These are phyloP conservation scores for Trematomus loennbergii DNA, from an alignment of 2,113 vertebrate genomes.

Conservation along the genomic window DNA sequence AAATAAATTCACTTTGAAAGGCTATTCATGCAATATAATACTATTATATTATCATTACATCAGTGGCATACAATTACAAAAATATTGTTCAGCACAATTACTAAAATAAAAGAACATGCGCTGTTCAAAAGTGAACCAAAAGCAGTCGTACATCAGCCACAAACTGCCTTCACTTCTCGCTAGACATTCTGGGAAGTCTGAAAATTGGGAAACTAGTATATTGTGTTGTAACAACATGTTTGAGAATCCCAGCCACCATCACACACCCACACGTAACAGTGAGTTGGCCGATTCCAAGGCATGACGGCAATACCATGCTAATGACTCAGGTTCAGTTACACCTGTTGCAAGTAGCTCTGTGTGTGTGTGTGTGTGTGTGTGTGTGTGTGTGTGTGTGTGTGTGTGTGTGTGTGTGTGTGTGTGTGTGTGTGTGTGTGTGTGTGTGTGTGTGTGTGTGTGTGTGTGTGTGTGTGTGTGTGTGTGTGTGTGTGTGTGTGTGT, in stretches of 20 bases:
- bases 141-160: neutral
- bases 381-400: too few relatives aligned
- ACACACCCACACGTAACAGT: neutral
- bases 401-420: too few relatives aligned
- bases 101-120: neutral
- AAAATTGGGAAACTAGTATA: constrained; percentile 5
- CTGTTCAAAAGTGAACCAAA: neutral
- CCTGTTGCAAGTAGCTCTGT: neutral
- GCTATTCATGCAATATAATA: too few relatives aligned
- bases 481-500: too few relatives aligned
- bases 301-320: constrained; percentile 28
- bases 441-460: too few relatives aligned
- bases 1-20: too few relatives aligned
- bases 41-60: too few relatives aligned
- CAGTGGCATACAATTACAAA: too few relatives aligned
- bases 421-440: too few relatives aligned
- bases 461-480: too few relatives aligned
- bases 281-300: constrained; percentile 19
- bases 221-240: constrained; percentile 15
- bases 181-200: constrained; percentile 28
- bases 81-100: too few relatives aligned
- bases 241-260: neutral
- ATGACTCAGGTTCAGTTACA: neutral
- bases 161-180: neutral
- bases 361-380: neutral